Conservation (phyloP, 2,797 vertebrate genomes). For the Sebastes kiyomatsui region DNA sequence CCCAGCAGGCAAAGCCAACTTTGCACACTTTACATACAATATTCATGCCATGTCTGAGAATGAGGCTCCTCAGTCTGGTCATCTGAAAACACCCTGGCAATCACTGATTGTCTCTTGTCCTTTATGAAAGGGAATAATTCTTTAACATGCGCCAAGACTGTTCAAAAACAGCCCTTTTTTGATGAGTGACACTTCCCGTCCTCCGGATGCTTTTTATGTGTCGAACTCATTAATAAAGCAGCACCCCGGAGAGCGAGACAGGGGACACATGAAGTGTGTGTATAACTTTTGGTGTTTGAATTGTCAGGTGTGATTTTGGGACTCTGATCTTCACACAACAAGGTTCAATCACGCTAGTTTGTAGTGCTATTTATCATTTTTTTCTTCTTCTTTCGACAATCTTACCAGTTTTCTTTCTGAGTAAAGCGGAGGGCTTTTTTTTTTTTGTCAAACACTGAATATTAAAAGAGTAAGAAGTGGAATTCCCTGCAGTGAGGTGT, state of each 20-base stretch:
- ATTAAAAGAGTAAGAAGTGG: constrained; percentile 72
- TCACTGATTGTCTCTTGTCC: constrained; percentile 92
- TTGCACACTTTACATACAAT: constrained; percentile 94
- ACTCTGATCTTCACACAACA: constrained; percentile 94
- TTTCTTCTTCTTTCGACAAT: constrained; percentile 73
- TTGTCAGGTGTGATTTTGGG: constrained; percentile 97
- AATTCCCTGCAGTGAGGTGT: constrained; percentile 78
- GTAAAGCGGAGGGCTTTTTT: constrained; percentile 53
- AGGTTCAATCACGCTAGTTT: constrained; percentile 87
- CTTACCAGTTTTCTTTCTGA: constrained; percentile 50
- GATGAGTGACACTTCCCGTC: constrained; percentile 98
- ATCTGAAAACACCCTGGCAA: constrained; percentile 88
- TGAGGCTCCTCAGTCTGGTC: constrained; percentile 94
- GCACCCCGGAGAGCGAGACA: constrained; percentile 87
- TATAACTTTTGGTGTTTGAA: constrained; percentile 91
- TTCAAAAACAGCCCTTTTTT: constrained; percentile 94
- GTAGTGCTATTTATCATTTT: constrained; percentile 88
- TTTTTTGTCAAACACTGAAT: constrained; percentile 68
- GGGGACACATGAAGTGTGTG: constrained; percentile 79
- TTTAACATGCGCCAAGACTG: constrained; percentile 94
- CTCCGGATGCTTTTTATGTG: constrained; percentile 97
- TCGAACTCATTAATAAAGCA: constrained; percentile 99
- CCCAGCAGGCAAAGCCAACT: constrained; percentile 88
- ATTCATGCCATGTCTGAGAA: constrained; percentile 92
- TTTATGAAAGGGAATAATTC: constrained; percentile 97